Evolutionary conservation across 2,113 vertebrate genomes (phyloP).

Genomic region (Dipodomys merriami): DNA sequence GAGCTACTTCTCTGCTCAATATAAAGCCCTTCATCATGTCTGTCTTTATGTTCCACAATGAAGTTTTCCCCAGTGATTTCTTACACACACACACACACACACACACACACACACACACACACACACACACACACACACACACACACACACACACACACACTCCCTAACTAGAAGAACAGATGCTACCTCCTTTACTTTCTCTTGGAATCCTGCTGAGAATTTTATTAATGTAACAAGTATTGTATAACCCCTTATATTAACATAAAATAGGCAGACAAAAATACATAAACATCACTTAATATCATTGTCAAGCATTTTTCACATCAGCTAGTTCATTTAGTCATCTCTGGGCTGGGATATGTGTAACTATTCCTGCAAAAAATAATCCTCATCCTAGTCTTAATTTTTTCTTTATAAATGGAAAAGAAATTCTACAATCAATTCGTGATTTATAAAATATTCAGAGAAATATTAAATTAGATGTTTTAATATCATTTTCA

Average conservation of each 20-base stretch:
- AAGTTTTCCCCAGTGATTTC: constrained; percentile 21
- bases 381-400: neutral
- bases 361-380: neutral
- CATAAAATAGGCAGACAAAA: neutral
- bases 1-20: neutral
- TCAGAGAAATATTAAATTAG: constrained; percentile 35
- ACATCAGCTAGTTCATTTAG: neutral
- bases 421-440: constrained; percentile 7
- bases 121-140: too few species aligned
- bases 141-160: neutral
- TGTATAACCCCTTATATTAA: constrained; percentile 21
- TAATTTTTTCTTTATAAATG: constrained; percentile 28
- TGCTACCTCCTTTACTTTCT: neutral
- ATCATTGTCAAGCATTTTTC: constrained; percentile 53
- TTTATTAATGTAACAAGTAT: constrained; percentile 36
- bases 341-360: neutral
- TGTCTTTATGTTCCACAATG: neutral
- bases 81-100: neutral
- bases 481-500: constrained; percentile 7
- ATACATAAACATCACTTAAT: neutral
- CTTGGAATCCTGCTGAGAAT: constrained; percentile 42
- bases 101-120: too few species aligned
- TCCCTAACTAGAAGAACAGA: constrained; percentile 17
- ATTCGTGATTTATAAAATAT: constrained; percentile 10
- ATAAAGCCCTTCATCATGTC: neutral